Evolutionary conservation across 2,888 invertebrate species (phyloP), one percentile per base, ranked within the genome.

Genomic region (Acleris holmiana): DNA sequence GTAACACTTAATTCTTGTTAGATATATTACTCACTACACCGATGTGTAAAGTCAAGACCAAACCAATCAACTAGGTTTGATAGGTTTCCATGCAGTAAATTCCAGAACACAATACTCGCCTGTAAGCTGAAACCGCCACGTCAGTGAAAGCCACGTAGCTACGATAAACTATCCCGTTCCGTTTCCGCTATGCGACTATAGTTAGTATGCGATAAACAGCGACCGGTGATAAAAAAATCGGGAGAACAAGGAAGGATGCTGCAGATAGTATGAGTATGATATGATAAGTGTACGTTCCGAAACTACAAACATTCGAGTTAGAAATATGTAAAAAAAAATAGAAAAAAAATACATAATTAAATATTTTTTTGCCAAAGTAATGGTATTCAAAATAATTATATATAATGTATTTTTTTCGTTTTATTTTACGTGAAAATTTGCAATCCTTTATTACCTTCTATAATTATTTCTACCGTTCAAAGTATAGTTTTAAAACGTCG

Each of bases 61-160:
- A 17, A 17, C 4, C 19, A 29, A 29, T 25, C 25, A 17, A 25
- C 23, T 44, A 44, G n/a, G 44, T 29, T 58, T 19, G 19, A 18
- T 44, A 44, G n/a, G 44, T 29, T 58, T 19, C 29, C 58, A 29
- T 53, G 41, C 13, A 58, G 44, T 21, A 51, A 58, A 19, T 23
- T 48, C 63, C 63, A 58, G 53, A 63, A 54, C 15, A 65, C 55
- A 63, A 54, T 17, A 65, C 59, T 60, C 19, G 65, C 54, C 65
- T 44, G 44, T 51, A 50, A 66, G 61, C 56, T 40, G 58, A 61
- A 21, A 54, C 57, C 58, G 88, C 89, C 90, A 90, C 89, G 89
- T 89, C 89, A 88, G 82, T 82, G 75, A 72, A 63, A 73, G 75
- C 75, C 83, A 88, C 89, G 86, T 85, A 79, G 58, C 21, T 58